These are phyloP conservation scores for Pemphigus obesinymphae DNA, from an alignment of 1,140 invertebrate species.

Conservation along the genomic window DNA sequence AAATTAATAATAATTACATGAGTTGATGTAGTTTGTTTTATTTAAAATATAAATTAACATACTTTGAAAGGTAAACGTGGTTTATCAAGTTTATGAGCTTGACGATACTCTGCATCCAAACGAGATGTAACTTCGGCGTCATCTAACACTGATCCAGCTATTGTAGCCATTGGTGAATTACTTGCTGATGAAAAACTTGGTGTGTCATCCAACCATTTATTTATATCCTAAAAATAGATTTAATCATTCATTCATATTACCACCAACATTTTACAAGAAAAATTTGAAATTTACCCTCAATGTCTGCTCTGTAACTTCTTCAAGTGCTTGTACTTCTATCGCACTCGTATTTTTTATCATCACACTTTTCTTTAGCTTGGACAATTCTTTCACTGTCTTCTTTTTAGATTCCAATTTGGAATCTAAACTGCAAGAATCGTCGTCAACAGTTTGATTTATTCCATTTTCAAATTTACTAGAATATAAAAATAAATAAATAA, in stretches of 20 bases:
- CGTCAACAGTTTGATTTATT: conserved; percentile 38
- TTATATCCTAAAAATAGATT: conserved; percentile 62
- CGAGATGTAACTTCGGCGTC: conserved; percentile 46
- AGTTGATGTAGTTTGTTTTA: no score
- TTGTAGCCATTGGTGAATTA: conserved; percentile 58
- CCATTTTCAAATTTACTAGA: conserved; percentile 32
- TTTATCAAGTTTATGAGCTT: conserved; percentile 44
- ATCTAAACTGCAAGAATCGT: conserved; percentile 43
- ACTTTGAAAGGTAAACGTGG: conserved; percentile 41
- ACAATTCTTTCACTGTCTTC: conserved; percentile 50
- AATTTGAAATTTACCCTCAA: conserved; percentile 58
- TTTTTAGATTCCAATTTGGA: conserved; percentile 47
- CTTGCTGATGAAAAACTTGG: conserved; percentile 69
- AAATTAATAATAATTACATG: no score
- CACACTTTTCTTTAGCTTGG: conserved; percentile 49
- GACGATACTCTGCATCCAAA: conserved; percentile 51
- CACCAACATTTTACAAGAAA: background rate
- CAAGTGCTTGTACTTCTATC: conserved; percentile 68
- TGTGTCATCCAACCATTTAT: conserved; percentile 79
- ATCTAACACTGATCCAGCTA: conserved; percentile 43
- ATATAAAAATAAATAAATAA: background rate
- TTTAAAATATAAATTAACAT: background rate
- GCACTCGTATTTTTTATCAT: conserved; percentile 47
- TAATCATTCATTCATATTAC: background rate
- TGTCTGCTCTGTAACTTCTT: conserved; percentile 73